Conservation (phyloP, 2,888 invertebrate species). For the Thereva unica region DNA sequence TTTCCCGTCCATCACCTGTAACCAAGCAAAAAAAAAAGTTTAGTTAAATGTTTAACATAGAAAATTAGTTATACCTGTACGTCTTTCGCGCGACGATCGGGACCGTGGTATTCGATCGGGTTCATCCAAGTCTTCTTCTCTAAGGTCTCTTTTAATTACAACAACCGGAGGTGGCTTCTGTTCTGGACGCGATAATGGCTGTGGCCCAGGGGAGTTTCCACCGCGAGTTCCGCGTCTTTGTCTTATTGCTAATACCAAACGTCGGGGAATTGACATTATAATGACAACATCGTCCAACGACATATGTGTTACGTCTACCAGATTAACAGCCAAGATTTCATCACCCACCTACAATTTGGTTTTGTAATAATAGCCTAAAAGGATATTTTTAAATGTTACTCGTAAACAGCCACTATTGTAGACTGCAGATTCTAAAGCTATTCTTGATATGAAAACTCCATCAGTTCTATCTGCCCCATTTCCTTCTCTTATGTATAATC, state of each 20-base stretch:
- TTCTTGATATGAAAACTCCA: conserved; percentile 95
- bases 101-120: conserved; percentile 61
- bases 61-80: conserved; percentile 58
- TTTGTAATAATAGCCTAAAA: neutral
- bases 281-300: conserved; percentile 98
- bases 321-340: conserved; percentile 96
- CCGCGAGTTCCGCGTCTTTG: conserved; percentile 72
- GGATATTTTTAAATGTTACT: conserved; percentile 56
- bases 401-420: conserved; percentile 96
- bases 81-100: conserved; percentile 59
- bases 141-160: conserved; percentile 84
- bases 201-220: conserved; percentile 56
- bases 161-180: conserved; percentile 90
- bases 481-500: conserved; percentile 98
- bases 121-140: conserved; percentile 77
- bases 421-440: conserved; percentile 94
- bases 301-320: conserved; percentile 97
- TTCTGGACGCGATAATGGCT: conserved; percentile 68
- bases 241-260: conserved; percentile 90
- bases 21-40: conserved; percentile 41
- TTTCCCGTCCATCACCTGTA: conserved; percentile 77
- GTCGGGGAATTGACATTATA: conserved; percentile 97
- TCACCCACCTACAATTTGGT: conserved; percentile 76
- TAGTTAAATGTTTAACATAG: conserved; percentile 18
- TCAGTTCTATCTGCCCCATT: conserved; percentile 94